Conservation (phyloP, 2,797 vertebrate species). For the Coracias cyanogaster region DNA sequence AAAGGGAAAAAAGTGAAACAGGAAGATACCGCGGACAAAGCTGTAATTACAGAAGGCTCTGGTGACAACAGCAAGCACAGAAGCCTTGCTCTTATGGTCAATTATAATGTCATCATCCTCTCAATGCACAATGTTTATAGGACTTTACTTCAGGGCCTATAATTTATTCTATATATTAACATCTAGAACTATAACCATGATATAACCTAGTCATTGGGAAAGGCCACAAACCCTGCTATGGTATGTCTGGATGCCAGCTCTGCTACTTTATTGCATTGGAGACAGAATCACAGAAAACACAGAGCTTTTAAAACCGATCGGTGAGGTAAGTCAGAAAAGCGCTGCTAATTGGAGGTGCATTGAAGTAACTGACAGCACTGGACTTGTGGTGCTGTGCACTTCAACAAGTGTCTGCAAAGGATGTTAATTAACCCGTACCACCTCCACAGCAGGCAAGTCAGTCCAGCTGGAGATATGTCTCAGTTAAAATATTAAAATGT, state of each 20-base stretch:
- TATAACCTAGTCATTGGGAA: slow-evolving; percentile 65
- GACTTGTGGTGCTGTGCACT: not conserved
- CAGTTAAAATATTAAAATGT: not conserved
- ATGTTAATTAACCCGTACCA: not conserved
- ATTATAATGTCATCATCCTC: slow-evolving; percentile 56
- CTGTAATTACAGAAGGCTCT: slow-evolving; percentile 52
- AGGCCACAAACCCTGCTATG: slow-evolving; percentile 66
- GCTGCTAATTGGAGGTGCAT: not conserved
- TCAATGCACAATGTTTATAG: slow-evolving; percentile 48
- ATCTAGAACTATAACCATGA: slow-evolving; percentile 68
- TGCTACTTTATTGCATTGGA: slow-evolving; percentile 45
- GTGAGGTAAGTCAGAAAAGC: not conserved
- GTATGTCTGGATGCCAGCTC: slow-evolving; percentile 29
- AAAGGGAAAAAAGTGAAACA: slow-evolving; percentile 35
- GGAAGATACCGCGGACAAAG: slow-evolving; percentile 43
- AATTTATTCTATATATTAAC: slow-evolving; percentile 81
- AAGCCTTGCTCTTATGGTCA: slow-evolving; percentile 62
- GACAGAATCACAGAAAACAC: slow-evolving; percentile 42
- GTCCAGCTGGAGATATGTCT: not conserved
- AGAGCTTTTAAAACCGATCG: not conserved
- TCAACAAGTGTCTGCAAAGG: not conserved
- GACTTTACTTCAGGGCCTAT: slow-evolving; percentile 68
- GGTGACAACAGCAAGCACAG: slow-evolving; percentile 63
- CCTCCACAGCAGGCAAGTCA: not conserved
- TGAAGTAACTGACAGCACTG: not conserved